A percentile compares a stretch with the other conserved stretches of the same genome.
Conservation (phyloP, 2,888 invertebrate species). For the Toxonevra muliebris region DNA sequence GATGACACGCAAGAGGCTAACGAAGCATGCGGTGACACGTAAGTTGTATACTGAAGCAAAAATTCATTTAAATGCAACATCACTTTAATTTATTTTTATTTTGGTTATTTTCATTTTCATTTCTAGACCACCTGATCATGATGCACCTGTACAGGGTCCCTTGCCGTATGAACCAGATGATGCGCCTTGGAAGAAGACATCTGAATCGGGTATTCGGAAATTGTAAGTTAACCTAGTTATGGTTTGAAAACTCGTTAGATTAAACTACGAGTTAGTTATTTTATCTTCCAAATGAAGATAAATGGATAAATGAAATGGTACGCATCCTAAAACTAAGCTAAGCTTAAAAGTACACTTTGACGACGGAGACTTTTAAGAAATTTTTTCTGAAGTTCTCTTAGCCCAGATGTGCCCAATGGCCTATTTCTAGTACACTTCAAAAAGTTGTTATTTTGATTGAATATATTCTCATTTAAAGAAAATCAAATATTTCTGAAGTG, state of each 20-base stretch:
- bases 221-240: conserved; percentile 76
- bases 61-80: neutral
- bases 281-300: no score
- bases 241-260: neutral
- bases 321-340: no score
- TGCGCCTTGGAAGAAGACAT: conserved; percentile 89
- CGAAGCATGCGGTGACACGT: conserved; percentile 36
- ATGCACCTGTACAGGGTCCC: conserved; percentile 95
- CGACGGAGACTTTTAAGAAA: no score
- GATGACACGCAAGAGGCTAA: conserved; percentile 44
- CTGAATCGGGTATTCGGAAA: conserved; percentile 87
- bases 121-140: conserved; percentile 72
- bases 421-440: no score
- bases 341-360: no score
- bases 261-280: no score
- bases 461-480: no score
- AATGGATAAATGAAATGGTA: no score
- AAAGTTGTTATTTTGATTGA: no score
- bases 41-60: conserved; percentile 22
- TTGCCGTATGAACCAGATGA: conserved; percentile 96
- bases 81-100: conserved; percentile 13
- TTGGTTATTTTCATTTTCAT: conserved; percentile 14
- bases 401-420: no score
- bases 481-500: no score
- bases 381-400: no score